Percentiles rank a stretch among this genome's conserved stretches.
phyloP scores from a whole-genome alignment of 2,888 invertebrate genomes.

The Teinopalpus imperialis region DNA sequence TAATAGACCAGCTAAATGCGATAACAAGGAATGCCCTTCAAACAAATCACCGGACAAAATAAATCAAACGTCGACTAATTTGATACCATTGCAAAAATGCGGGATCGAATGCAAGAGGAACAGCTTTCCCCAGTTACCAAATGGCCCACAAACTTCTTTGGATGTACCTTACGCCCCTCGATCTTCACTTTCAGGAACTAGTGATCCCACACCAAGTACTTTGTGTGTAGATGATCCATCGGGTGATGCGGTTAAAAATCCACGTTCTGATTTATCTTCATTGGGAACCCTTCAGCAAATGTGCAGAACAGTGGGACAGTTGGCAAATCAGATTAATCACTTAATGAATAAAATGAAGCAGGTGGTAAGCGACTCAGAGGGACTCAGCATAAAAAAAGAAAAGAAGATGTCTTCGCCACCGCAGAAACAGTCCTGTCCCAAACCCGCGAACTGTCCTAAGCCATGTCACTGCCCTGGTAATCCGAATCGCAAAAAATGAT shows the following conservation, averaged over 20 bases:
- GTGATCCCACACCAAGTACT: conserved; percentile 27
- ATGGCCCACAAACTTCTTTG: conserved; percentile 16
- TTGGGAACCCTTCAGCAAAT: conserved; percentile 41
- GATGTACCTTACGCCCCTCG: conserved; percentile 12
- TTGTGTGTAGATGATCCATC: conserved; percentile 41
- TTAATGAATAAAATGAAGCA: conserved; percentile 41
- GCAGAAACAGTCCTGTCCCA: conserved; percentile 40
- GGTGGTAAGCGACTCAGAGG: conserved; percentile 38
- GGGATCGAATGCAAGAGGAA: conserved; percentile 42
- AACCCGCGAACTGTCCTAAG: conserved; percentile 48
- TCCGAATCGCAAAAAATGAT: conserved; percentile 31
- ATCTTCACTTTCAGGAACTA: conserved; percentile 28
- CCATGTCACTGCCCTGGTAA: conserved; percentile 56
- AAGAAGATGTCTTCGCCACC: conserved; percentile 27
- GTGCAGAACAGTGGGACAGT: conserved; percentile 44
- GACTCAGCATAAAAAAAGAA: conserved; percentile 38
- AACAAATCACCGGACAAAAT: conserved; percentile 27
- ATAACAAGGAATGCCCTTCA: conserved; percentile 36
- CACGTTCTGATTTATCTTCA: conserved; percentile 39
- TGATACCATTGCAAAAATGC: conserved; percentile 35
- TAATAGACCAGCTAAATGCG: conserved; percentile 44
- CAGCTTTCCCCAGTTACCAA: conserved; percentile 33
- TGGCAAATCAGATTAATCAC: conserved; percentile 43
- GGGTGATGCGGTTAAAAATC: conserved; percentile 47
- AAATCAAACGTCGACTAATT: conserved; percentile 27